Evolutionary conservation across 2,888 invertebrate species (phyloP).

Genomic region (Nemotelus nigrinus): DNA sequence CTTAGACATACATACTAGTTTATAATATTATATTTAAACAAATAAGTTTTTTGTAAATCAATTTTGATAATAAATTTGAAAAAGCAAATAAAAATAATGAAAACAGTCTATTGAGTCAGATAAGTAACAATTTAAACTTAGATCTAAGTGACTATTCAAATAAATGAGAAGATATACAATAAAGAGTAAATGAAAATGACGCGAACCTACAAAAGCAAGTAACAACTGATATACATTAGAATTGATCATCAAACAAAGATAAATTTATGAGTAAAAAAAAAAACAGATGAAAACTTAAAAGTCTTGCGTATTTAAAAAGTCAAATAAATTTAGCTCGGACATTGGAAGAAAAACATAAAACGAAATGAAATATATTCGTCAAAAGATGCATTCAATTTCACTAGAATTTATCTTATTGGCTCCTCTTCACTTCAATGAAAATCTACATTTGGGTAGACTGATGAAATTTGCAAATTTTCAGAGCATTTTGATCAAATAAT

Average conservation of each 20-base stretch:
- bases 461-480: too few species aligned
- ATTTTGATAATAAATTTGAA: conserved; percentile 43
- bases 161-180: conserved; percentile 25
- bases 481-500: too few species aligned
- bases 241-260: neutral
- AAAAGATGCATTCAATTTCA: conserved; percentile 27
- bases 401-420: conserved; percentile 8
- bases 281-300: neutral
- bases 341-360: neutral
- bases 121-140: conserved; percentile 24
- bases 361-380: neutral
- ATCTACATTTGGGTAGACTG: too few species aligned
- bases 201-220: neutral
- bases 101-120: conserved; percentile 28
- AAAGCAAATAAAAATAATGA: conserved; percentile 36
- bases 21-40: conserved; percentile 38
- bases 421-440: neutral
- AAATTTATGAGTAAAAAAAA: conserved; percentile 10
- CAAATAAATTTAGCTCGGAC: neutral
- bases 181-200: neutral
- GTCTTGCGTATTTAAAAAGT: neutral
- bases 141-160: conserved; percentile 19
- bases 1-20: conserved; percentile 13
- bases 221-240: conserved; percentile 10
- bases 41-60: conserved; percentile 44